phyloP scores from a whole-genome alignment of 1,140 invertebrate species.

The Caenorhabditis briggsae region DNA sequence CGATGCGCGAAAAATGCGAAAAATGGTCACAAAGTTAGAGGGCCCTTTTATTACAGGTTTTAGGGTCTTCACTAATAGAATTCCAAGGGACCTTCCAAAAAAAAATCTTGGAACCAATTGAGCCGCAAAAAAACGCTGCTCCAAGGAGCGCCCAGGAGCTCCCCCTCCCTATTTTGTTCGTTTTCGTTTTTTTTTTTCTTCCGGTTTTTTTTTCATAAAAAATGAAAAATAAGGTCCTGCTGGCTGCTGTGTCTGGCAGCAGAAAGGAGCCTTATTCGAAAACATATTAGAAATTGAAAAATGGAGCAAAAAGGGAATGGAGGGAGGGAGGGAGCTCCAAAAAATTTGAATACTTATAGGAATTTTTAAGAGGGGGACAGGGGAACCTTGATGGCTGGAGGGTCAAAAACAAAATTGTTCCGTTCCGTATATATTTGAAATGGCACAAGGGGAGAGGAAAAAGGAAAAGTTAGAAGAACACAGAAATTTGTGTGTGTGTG shows the following conservation, averaged over 20 bases:
- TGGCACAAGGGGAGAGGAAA: neutral
- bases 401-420: conserved; percentile 11
- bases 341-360: conserved; percentile 6
- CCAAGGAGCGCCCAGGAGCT: no score
- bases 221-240: conserved; percentile 17
- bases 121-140: no score
- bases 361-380: neutral
- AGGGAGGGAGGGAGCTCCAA: no score
- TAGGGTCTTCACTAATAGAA: no score
- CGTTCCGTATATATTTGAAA: neutral
- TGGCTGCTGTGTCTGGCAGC: neutral
- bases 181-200: no score
- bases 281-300: conserved; percentile 45
- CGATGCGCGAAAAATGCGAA: no score
- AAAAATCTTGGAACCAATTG: no score
- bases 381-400: neutral
- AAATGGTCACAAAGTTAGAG: no score
- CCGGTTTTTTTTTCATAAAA: neutral
- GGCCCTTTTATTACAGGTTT: no score
- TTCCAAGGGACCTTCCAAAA: no score
- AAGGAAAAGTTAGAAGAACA: neutral
- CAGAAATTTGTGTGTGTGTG: neutral
- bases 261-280: neutral
- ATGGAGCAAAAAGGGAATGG: neutral
- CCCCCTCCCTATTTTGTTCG: no score